Base-by-base conservation (phyloP, 2,113 vertebrate genomes). In the Parotia lawesii region DNA sequence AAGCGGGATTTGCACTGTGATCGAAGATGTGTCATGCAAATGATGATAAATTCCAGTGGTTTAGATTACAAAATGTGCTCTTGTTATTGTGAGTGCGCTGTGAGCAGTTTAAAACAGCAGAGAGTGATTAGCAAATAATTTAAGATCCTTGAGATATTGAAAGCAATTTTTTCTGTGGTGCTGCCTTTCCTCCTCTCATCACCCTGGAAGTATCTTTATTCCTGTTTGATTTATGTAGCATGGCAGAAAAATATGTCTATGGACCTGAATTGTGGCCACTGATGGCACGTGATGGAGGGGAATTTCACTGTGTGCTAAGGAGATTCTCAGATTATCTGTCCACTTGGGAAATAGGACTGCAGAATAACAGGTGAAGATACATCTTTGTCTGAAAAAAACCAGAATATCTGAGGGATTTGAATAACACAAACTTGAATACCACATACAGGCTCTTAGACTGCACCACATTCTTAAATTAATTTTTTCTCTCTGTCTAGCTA, bases 71-170 rank as follows among this genome's bases (percentile, higher is more conserved):
- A 50, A 87, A 85, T 20, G 22, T 76, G 84, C 23, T 61, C 12
- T 85, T 57, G 57, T 67, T 92, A 38, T 15, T 54, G 29, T 58
- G 61, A 79, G 45, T 10, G 2, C 69, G 25, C 37, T 85, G 9
- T 51, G 53, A 76, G 73, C 62, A 65, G 69, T 67, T 84, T 61
- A 50, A 86, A 92, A 45, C 54, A 89, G 47, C 45, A 61, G 48
- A 69, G 70, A 69, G 65, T 56, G 50, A 94, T 94, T 95, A 95
- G 69, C 91, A 87, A 82, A 86, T 77, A 87, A 89, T 83, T 89
- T 82, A 82, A 92, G 58, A 70, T 67, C 50, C 79, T 40, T 62
- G 38, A 70, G 70, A 50, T 82, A 38, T 1, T 85, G 42, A 84
- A 90, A 87, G 58, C 57, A 50, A 10, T 65, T 84, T 89, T 95